Evolutionary conservation across 2,797 vertebrate species (phyloP).

Genomic region (Craterocephalus amniculus): DNA sequence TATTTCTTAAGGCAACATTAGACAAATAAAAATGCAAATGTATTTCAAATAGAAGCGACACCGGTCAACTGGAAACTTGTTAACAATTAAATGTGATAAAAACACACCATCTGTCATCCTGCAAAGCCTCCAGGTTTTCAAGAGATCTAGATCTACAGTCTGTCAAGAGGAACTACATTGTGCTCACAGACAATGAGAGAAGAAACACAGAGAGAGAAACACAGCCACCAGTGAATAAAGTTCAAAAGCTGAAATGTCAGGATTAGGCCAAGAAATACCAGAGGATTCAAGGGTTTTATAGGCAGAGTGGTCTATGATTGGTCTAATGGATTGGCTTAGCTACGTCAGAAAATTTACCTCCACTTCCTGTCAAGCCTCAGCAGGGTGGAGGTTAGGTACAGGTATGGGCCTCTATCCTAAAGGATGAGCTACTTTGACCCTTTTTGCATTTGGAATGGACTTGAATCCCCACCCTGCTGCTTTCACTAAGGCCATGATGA

Average conservation of each 20-base stretch:
- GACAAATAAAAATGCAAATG: no score
- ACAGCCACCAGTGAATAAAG: neutral
- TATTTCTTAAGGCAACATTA: no score
- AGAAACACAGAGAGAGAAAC: neutral
- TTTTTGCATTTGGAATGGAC: neutral
- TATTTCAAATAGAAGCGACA: no score
- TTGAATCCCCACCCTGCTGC: neutral
- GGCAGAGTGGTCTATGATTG: neutral
- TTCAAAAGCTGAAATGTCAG: neutral
- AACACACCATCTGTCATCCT: neutral
- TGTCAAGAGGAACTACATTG: neutral
- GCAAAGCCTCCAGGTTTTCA: neutral
- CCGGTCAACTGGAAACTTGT: neutral
- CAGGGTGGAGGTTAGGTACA: neutral
- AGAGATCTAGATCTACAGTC: no score
- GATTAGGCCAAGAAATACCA: neutral
- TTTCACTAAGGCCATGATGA: neutral
- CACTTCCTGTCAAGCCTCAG: neutral
- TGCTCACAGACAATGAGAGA: neutral
- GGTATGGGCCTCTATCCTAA: neutral
- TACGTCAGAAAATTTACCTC: neutral
- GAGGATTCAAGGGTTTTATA: slow-evolving; percentile 2
- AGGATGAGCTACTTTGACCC: neutral
- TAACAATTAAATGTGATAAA: neutral
- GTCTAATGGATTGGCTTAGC: slow-evolving; percentile 1